Evolutionary conservation across 1,140 invertebrate species (phyloP).

Genomic region (Saccostrea echinata): DNA sequence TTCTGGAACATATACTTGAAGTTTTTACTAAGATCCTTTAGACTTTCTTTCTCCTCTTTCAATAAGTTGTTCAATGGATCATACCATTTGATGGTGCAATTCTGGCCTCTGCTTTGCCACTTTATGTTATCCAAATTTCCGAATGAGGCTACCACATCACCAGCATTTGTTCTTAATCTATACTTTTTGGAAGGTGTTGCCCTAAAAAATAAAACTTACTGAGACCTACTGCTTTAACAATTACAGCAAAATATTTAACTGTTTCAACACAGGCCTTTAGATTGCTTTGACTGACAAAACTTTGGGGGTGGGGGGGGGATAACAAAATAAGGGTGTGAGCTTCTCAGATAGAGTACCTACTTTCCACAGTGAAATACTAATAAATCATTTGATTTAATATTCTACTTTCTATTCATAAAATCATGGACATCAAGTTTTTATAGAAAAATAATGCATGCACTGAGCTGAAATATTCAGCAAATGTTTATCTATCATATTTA

Average conservation of each 20-base stretch:
- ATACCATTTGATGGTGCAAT: constrained; percentile 58
- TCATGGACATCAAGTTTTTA: no score
- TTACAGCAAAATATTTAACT: background rate
- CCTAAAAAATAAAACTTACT: constrained; percentile 53
- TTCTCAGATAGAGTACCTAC: no score
- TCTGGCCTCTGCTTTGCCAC: constrained; percentile 65
- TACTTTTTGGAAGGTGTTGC: constrained; percentile 82
- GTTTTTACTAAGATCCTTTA: constrained; percentile 15
- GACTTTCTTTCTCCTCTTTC: background rate
- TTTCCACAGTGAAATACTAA: no score
- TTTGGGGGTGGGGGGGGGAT: no score
- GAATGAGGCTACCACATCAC: constrained; percentile 82
- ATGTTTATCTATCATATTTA: no score
- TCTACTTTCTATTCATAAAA: no score
- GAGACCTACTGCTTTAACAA: background rate
- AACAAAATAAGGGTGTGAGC: no score
- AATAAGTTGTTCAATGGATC: constrained; percentile 47
- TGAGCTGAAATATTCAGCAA: no score
- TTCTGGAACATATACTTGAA: constrained; percentile 83
- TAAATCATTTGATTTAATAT: no score
- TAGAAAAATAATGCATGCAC: no score
- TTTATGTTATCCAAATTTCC: constrained; percentile 66
- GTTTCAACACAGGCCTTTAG: no score
- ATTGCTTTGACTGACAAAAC: no score
- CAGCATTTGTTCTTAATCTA: constrained; percentile 81